A percentile compares a stretch with the other conserved stretches of the same genome.
phyloP scores from a whole-genome alignment of 2,888 invertebrate genomes.

The Linyphia triangularis region DNA sequence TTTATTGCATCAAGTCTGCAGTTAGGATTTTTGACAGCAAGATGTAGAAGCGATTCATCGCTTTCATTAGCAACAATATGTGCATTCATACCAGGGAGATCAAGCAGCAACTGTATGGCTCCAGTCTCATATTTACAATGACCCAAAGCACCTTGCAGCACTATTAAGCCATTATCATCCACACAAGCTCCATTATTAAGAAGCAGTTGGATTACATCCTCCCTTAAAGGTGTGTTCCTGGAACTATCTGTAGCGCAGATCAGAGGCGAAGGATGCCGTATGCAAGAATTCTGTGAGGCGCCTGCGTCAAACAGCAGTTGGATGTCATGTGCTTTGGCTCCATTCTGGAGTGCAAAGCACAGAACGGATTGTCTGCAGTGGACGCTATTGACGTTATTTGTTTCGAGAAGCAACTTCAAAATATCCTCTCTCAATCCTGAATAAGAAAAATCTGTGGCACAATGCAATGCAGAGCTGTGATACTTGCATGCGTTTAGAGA shows the following conservation, averaged over 20 bases:
- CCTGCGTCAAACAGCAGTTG: background rate
- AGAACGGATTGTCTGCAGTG: background rate
- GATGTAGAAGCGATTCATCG: too few relatives aligned
- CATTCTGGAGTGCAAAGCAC: background rate
- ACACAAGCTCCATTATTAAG: too few relatives aligned
- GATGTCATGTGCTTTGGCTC: background rate
- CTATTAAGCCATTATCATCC: too few relatives aligned
- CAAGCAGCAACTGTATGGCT: too few relatives aligned
- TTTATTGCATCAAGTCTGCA: too few relatives aligned
- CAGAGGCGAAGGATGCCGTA: background rate
- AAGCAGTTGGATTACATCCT: too few relatives aligned
- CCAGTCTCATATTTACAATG: too few relatives aligned
- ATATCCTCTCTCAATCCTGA: background rate
- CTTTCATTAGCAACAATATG: too few relatives aligned
- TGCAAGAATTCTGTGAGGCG: background rate
- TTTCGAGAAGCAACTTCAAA: background rate
- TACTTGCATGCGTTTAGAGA: background rate
- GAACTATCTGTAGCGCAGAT: background rate
- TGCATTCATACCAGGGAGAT: too few relatives aligned
- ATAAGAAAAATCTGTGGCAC: background rate
- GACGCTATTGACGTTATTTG: background rate
- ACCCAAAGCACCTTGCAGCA: too few relatives aligned
- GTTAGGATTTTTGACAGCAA: too few relatives aligned
- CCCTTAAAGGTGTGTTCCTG: too few relatives aligned
- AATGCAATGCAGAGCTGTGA: background rate